A percentile compares a stretch with the other conserved stretches of the same genome.
Evolutionary conservation across 2,797 vertebrate genomes (phyloP).

Genomic region (Gymnoscopelus braueri): DNA sequence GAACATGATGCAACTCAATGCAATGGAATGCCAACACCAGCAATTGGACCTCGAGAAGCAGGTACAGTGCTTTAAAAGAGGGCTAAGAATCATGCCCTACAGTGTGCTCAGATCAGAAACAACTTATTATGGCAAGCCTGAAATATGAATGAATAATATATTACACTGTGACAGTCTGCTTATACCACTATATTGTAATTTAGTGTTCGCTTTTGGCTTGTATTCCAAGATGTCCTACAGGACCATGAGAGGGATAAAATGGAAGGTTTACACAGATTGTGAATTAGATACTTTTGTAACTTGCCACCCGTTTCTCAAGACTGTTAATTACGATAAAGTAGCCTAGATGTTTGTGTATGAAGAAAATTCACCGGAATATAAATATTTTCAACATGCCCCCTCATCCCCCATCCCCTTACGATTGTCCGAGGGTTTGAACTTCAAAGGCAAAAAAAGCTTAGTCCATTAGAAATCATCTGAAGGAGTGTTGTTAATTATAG

Average conservation of each 20-base stretch:
- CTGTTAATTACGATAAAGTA: no score
- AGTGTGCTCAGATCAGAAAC: constrained; percentile 52
- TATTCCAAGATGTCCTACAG: no score
- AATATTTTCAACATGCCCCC: constrained; percentile 13
- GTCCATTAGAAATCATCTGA: constrained; percentile 57
- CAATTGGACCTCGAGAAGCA: constrained; percentile 66
- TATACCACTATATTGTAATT: no score
- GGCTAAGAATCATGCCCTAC: constrained; percentile 59
- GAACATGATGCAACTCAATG: constrained; percentile 76
- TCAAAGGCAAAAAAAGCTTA: constrained; percentile 41
- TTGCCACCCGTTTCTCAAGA: no score
- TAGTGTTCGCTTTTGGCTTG: no score
- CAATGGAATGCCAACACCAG: constrained; percentile 68
- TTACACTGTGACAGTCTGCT: no score
- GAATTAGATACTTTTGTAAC: no score
- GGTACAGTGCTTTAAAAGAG: constrained; percentile 72
- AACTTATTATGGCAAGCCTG: constrained; percentile 45
- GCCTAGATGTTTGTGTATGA: constrained; percentile 6
- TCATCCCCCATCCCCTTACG: constrained; percentile 8
- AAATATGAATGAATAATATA: constrained; percentile 55
- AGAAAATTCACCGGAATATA: constrained; percentile 11
- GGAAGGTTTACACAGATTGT: no score
- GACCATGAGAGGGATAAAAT: no score
- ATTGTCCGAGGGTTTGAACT: constrained; percentile 53
- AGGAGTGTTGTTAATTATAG: constrained; percentile 69